These are phyloP conservation scores for Diadegma fenestrale DNA, from an alignment of 2,888 invertebrate genomes.

Conservation along the genomic window DNA sequence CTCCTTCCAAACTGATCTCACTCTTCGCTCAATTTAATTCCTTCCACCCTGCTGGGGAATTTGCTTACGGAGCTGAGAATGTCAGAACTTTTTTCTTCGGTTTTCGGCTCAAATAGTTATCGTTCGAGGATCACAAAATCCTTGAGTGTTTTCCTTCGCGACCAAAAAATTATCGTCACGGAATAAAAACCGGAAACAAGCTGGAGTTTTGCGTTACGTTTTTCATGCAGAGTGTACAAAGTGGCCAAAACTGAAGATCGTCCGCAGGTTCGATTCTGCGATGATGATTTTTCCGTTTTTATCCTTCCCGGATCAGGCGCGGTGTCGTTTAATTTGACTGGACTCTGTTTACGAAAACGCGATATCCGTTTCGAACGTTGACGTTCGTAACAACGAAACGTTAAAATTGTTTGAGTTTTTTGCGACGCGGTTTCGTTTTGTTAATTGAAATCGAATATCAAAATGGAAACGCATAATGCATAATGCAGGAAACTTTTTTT, in stretches of 20 bases:
- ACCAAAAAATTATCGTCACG: too few species aligned
- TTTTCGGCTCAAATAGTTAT: neutral
- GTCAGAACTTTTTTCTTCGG: neutral
- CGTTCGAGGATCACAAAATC: neutral
- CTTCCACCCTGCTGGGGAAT: constrained; percentile 59
- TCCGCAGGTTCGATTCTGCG: too few species aligned
- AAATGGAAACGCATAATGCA: neutral
- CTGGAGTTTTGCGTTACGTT: too few species aligned
- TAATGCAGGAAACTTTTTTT: neutral
- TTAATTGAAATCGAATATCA: neutral
- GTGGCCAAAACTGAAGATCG: too few species aligned
- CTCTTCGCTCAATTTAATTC: constrained; percentile 68
- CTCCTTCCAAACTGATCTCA: constrained; percentile 54
- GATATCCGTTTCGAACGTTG: neutral
- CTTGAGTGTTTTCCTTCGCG: neutral
- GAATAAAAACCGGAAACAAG: too few species aligned
- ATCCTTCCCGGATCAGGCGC: neutral
- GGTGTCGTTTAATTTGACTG: neutral
- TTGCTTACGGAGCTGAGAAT: constrained; percentile 15
- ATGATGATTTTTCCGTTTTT: too few species aligned
- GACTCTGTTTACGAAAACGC: neutral
- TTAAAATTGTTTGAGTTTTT: neutral
- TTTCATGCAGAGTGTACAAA: too few species aligned
- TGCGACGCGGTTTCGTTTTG: neutral
- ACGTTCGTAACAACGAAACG: neutral